Conservation (phyloP, 2,113 vertebrate genomes). For the Mesitornis unicolor region DNA sequence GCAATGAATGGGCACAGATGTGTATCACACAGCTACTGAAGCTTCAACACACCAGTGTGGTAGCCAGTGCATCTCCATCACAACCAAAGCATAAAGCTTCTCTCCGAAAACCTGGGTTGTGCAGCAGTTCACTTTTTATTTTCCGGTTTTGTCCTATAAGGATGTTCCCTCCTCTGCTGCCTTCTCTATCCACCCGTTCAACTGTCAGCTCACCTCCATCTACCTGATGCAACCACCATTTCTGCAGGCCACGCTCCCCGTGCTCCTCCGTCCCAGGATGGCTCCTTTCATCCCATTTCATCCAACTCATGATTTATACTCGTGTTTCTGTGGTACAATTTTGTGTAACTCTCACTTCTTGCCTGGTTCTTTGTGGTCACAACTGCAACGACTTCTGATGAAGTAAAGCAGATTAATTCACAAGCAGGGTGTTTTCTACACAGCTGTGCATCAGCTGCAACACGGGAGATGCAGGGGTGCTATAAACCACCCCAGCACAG, state of each 20-base stretch:
- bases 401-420: background rate
- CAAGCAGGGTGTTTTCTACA: background rate
- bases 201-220: background rate
- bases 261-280: fast-evolving
- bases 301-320: fast-evolving
- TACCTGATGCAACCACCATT: background rate
- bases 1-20: fast-evolving
- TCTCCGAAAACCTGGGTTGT: background rate
- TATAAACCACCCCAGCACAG: background rate
- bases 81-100: background rate
- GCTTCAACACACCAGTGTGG: background rate
- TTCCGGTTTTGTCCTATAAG: background rate
- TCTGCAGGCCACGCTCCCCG: background rate
- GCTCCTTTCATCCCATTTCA: background rate
- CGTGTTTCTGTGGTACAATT: background rate
- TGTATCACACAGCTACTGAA: background rate
- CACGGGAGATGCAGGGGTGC: background rate
- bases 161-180: background rate
- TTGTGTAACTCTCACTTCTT: background rate
- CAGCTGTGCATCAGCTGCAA: background rate
- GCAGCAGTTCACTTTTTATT: background rate
- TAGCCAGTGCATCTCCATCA: background rate
- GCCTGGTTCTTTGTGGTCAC: background rate
- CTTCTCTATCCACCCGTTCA: background rate
- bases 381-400: background rate